Evolutionary conservation across 2,113 vertebrate genomes (phyloP).

Genomic region (Leptobrachium ailaonicum): DNA sequence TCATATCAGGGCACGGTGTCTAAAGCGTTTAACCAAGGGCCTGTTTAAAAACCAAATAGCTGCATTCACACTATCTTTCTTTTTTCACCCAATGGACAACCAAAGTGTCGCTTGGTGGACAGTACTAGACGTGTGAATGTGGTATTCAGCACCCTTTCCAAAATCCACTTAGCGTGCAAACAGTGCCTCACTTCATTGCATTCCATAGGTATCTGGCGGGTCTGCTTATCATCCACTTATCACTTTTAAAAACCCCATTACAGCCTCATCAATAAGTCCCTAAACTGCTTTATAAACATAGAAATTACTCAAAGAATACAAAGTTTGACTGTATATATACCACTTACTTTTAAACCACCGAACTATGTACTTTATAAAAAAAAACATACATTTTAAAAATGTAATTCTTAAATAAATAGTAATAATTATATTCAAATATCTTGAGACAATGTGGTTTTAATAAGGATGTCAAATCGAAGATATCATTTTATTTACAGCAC

Average conservation of each 20-base stretch:
- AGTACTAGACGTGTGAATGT: slow-evolving; percentile 26
- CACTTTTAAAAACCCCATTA: not conserved
- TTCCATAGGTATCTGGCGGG: slow-evolving; percentile 10
- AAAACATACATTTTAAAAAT: too few species aligned
- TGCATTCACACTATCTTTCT: not conserved
- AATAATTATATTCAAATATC: too few species aligned
- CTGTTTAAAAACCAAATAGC: not conserved
- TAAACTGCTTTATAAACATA: too few species aligned
- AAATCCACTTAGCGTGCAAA: slow-evolving; percentile 24
- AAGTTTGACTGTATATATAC: too few species aligned
- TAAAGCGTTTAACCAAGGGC: not conserved
- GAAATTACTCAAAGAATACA: too few species aligned
- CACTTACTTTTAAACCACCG: too few species aligned
- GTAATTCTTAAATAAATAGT: too few species aligned
- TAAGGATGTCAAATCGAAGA: too few species aligned
- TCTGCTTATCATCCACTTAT: not conserved
- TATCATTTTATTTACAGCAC: too few species aligned
- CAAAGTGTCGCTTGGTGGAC: slow-evolving; percentile 5
- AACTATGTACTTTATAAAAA: too few species aligned
- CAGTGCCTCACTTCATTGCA: not conserved
- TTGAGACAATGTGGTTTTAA: too few species aligned
- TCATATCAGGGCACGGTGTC: not conserved
- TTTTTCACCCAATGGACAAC: not conserved
- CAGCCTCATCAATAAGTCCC: too few species aligned
- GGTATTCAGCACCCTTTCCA: slow-evolving; percentile 34